phyloP scores from a whole-genome alignment of 1,140 invertebrate genomes.

The Frieseomelitta varia region DNA sequence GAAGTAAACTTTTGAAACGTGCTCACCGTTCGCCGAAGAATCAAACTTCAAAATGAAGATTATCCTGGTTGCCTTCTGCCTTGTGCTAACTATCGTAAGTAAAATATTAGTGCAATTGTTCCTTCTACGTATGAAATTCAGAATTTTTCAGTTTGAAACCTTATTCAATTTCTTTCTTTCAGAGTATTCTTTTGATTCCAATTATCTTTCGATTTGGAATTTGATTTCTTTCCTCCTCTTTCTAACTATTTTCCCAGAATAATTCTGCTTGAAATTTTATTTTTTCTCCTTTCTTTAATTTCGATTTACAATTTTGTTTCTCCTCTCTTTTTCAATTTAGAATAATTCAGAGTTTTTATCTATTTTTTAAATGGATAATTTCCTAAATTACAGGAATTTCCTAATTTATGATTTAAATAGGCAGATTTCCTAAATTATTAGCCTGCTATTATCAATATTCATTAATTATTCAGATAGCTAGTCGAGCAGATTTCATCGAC shows the following conservation, averaged over 20 bases:
- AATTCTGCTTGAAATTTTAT: not conserved
- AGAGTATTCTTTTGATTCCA: not conserved
- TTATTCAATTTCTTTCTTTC: not conserved
- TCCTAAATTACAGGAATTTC: too few relatives aligned
- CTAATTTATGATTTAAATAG: too few relatives aligned
- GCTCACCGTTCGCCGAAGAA: not conserved
- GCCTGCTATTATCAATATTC: not conserved
- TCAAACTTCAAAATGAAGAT: not conserved
- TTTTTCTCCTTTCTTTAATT: not conserved
- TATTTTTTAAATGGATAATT: too few relatives aligned
- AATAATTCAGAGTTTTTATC: too few relatives aligned
- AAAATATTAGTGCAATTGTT: too few relatives aligned
- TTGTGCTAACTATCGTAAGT: slow-evolving; percentile 3
- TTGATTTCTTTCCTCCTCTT: not conserved
- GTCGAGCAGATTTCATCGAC: not conserved
- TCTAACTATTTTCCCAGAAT: not conserved
- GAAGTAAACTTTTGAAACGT: not conserved
- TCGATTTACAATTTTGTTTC: too few relatives aligned
- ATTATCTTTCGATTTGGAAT: not conserved
- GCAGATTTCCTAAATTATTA: not conserved
- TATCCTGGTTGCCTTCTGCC: not conserved
- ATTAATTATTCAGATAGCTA: not conserved
- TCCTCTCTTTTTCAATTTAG: too few relatives aligned
- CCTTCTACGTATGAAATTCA: not conserved
- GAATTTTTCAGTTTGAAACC: not conserved